Percentiles rank a stretch among this genome's conserved stretches.
Evolutionary conservation across 2,888 invertebrate genomes (phyloP).

Genomic region (Pristionchus mayeri): DNA sequence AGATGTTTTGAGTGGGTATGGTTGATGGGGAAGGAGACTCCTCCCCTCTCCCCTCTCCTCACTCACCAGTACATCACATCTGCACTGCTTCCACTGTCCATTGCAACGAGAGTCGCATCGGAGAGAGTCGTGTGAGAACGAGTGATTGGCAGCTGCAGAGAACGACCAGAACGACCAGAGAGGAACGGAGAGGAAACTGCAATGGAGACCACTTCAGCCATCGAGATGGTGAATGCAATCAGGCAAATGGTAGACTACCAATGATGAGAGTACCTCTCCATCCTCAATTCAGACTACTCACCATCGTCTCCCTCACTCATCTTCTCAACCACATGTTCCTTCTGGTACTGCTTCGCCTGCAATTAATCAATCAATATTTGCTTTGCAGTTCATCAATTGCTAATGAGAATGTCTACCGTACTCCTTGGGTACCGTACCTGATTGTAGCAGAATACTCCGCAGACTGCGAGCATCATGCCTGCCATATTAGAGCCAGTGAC

Average conservation of each 20-base stretch:
- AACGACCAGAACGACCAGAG: slow-evolving; percentile 2
- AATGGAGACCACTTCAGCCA: not conserved
- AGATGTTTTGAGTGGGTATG: too few relatives aligned
- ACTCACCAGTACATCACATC: slow-evolving; percentile 55
- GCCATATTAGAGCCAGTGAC: slow-evolving; percentile 85
- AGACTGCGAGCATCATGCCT: slow-evolving; percentile 91
- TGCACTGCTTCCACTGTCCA: slow-evolving; percentile 51
- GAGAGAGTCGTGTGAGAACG: slow-evolving; percentile 53
- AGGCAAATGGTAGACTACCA: too few relatives aligned
- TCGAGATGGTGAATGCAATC: not conserved
- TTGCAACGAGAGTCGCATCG: slow-evolving; percentile 53
- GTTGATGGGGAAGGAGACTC: too few relatives aligned
- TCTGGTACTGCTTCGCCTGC: slow-evolving; percentile 55
- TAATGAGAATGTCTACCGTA: too few relatives aligned
- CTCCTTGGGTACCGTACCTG: slow-evolving; percentile 80
- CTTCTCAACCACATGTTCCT: slow-evolving; percentile 48
- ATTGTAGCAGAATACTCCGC: slow-evolving; percentile 92
- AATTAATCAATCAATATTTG: not conserved
- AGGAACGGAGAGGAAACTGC: not conserved
- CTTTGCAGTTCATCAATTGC: not conserved
- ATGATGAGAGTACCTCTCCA: not conserved
- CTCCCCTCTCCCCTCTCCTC: too few relatives aligned
- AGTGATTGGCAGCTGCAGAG: slow-evolving; percentile 51
- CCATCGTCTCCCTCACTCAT: slow-evolving; percentile 23
- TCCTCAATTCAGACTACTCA: not conserved